Conservation (phyloP, 64 coral and sea anemone genomes). For the Pachyseris speciosa region DNA sequence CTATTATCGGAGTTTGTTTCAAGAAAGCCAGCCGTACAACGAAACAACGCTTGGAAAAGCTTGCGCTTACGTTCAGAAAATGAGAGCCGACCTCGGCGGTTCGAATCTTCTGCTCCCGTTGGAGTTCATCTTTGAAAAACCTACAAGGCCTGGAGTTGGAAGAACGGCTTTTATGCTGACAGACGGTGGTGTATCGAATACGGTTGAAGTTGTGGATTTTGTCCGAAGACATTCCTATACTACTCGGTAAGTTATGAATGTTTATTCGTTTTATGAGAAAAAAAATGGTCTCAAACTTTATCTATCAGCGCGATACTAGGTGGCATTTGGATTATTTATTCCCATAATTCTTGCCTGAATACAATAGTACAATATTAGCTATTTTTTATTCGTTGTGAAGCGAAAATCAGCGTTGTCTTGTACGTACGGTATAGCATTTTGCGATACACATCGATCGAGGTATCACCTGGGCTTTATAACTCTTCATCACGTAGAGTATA, state of each 20-base stretch:
- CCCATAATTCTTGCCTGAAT: too few relatives aligned
- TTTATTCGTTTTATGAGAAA: background rate
- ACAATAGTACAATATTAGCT: too few relatives aligned
- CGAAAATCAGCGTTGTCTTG: too few relatives aligned
- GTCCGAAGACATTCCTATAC: slow-evolving; percentile 81
- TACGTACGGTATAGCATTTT: too few relatives aligned
- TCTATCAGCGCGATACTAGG: too few relatives aligned
- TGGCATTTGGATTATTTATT: too few relatives aligned
- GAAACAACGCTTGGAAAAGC: slow-evolving; percentile 82
- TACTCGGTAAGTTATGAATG: slow-evolving; percentile 68
- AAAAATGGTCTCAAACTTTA: too few relatives aligned
- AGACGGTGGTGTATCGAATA: slow-evolving; percentile 90
- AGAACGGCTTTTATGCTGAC: slow-evolving; percentile 83
- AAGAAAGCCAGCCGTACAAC: slow-evolving; percentile 77
- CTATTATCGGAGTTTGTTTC: slow-evolving; percentile 89
- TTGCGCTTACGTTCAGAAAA: slow-evolving; percentile 79
- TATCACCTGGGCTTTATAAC: background rate
- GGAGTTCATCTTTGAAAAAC: slow-evolving; percentile 92
- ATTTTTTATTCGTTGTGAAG: too few relatives aligned
- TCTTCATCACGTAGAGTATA: too few relatives aligned
- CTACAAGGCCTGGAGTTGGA: slow-evolving; percentile 64
- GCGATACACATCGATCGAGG: too few relatives aligned
- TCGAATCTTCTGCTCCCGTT: slow-evolving; percentile 85
- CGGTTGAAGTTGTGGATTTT: slow-evolving; percentile 87
- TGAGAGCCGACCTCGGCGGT: slow-evolving; percentile 90